These are phyloP conservation scores for Amniataba percoides DNA, from an alignment of 2,797 vertebrate genomes.

Conservation along the genomic window DNA sequence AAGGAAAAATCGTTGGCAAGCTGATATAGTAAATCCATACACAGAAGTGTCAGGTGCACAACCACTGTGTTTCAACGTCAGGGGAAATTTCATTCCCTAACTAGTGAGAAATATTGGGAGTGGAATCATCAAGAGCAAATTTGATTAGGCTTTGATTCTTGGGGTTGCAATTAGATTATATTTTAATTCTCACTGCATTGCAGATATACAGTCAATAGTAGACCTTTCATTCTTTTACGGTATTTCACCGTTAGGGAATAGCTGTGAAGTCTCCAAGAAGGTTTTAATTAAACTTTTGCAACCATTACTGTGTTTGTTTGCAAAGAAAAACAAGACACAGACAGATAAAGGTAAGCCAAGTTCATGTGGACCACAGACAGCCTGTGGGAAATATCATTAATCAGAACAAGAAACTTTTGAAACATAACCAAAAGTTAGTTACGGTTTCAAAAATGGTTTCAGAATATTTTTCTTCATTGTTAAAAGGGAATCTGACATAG, in stretches of 20 bases:
- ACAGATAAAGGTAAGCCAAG: not conserved
- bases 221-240: conserved; percentile 37
- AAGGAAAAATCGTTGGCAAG: conserved; percentile 7
- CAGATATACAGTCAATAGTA: conserved; percentile 48
- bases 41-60: conserved; percentile 5
- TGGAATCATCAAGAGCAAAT: conserved; percentile 39
- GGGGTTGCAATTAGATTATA: conserved; percentile 38
- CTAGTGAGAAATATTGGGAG: conserved; percentile 46
- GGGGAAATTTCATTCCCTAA: conserved; percentile 34
- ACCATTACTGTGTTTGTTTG: conserved; percentile 15
- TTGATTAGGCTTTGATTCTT: conserved; percentile 42
- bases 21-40: conserved; percentile 24
- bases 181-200: conserved; percentile 24
- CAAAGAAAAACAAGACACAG: conserved; percentile 7
- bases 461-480: not conserved
- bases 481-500: not conserved
- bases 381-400: not conserved
- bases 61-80: conserved; percentile 1
- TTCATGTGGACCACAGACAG: not conserved
- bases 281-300: conserved; percentile 47
- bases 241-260: conserved; percentile 15
- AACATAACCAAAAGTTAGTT: not conserved
- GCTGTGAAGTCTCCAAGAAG: conserved; percentile 29
- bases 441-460: not conserved
- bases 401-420: not conserved